Base-by-base conservation (phyloP, 2,113 vertebrate genomes). In the Pterophyllum scalare region DNA sequence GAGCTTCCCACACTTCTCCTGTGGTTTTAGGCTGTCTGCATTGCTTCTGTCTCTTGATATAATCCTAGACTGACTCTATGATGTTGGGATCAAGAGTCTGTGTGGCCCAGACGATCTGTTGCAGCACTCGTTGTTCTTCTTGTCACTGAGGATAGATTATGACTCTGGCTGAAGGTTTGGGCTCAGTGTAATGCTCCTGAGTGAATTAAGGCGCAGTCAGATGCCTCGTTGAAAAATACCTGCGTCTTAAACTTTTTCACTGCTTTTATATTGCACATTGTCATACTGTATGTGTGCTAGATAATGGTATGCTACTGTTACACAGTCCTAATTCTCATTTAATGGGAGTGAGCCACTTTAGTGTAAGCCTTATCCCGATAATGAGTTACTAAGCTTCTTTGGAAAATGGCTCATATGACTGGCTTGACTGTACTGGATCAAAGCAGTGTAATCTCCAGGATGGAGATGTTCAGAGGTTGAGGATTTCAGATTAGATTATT, bases 381-480 rank as follows among this genome's bases (percentile, higher is more conserved):
- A 94, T 90, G 91, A 94, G 79, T 84, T 74, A 59, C 85, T 94
- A 93, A 95, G 93, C 95, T 89, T 94, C 93, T 95, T 94, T 94
- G 80, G 88, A 88, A 86, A 91, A 91, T 70, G 87, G 89, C 93
- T 94, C 91, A 80, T 92, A 93, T 92, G 92, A 95, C 90, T 92
- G 90, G 82, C 90, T 91, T 85, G 85, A 90, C 91, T 93, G 62
- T 89, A 24, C 80, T 80, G 93, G 94, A 94, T 96, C 95, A 95
- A 95, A 95, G 90, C 86, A 33, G 74, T 24, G 57, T 95, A 95
- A 95, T 95, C 94, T 94, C 80, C 80, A 20, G 58, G 79, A 70
- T 70, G 81, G 92, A 88, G 91, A 94, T 90, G 80, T 85, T 91
- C 85, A 88, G 77, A 93, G 91, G 91, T 94, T 87, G 78, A 91